Evolutionary conservation across 1,140 invertebrate genomes (phyloP), one percentile per base, ranked within the genome.

Genomic region (Diplogasteroides magnus): DNA sequence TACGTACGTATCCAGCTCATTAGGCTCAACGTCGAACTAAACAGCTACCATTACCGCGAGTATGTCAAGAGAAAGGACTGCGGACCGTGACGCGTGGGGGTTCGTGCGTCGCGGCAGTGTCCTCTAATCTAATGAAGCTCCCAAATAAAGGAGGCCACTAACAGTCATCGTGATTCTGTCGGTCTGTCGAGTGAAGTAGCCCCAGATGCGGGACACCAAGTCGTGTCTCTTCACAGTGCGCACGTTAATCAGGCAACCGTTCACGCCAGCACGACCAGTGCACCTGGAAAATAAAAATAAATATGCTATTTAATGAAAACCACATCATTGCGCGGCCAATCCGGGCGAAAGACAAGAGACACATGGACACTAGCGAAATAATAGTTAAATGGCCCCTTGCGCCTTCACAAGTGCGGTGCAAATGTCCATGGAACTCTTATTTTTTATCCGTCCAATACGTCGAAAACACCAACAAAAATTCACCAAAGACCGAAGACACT

Each of bases 171-270:
- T 85, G 57, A 94, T 87, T 83, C 94, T 91, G 85, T 98, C 96
- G 63, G 89, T 88, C 0, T 84, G 80, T 0, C 93, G 93, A 66
- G 90, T 86, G 76, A 96, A 89, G n/a, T 94, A 83, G 61, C 91
- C 90, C 0, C 91, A 86, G 1, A 96, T 84, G 11, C 94, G 88
- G 37, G 91, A 91, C 2, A 98, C 90, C 61, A 98, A 85, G 84
- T 98, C 96, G 87, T 99, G 97, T 37, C 96, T 87, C 87, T 83
- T 76, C 58, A 65, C 19, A 6, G 32, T 87, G 83, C 94, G 94
- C 25, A 98, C 85, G 77, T 98, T 94, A 0, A 97, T 90, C 26
- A 98, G 86, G 92, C 98, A 94, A 19, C 94, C 94, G 83, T 97
- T 93, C 76, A 94, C 94, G 78, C 91, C 94, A 6, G 90, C 88